These are phyloP conservation scores for Prorops nasuta DNA, from an alignment of 1,140 invertebrate genomes.

Conservation along the genomic window DNA sequence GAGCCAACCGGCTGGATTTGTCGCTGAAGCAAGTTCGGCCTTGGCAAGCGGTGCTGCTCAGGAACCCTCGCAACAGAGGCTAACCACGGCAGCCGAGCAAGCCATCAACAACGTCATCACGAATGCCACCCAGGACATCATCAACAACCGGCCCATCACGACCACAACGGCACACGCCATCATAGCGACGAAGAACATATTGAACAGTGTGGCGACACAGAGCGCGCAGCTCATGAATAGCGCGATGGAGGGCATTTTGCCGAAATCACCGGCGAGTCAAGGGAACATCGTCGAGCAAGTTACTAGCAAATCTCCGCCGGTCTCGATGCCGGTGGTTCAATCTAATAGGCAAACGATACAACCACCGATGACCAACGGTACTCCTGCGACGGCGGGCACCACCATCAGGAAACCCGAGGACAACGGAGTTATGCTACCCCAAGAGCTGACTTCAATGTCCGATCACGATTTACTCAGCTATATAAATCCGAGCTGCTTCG, in stretches of 20 bases:
- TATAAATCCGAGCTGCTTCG: conserved; percentile 83
- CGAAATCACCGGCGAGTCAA: conserved; percentile 45
- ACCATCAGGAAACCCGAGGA: conserved; percentile 47
- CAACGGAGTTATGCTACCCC: conserved; percentile 58
- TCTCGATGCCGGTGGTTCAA: conserved; percentile 29
- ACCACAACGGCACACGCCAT: conserved; percentile 53
- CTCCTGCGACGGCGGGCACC: conserved; percentile 18
- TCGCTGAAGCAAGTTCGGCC: conserved; percentile 50
- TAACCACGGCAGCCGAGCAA: conserved; percentile 51
- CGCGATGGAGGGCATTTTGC: conserved; percentile 51
- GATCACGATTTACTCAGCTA: conserved; percentile 82
- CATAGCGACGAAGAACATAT: conserved; percentile 53
- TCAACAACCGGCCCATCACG: conserved; percentile 50
- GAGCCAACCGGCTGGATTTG: conserved; percentile 48
- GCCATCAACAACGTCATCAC: conserved; percentile 53
- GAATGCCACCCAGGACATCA: conserved; percentile 52
- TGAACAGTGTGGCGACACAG: conserved; percentile 52
- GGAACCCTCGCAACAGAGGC: conserved; percentile 47
- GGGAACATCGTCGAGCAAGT: conserved; percentile 50
- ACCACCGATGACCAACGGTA: conserved; percentile 35
- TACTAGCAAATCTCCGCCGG: conserved; percentile 40
- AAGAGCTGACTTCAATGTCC: conserved; percentile 76
- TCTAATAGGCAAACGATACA: conserved; percentile 35
- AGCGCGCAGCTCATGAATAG: conserved; percentile 53
- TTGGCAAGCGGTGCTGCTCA: conserved; percentile 49